A percentile compares a stretch with the other conserved stretches of the same genome.
Conservation (phyloP, 2,113 vertebrate species). For the Mystacornis crossleyi region DNA sequence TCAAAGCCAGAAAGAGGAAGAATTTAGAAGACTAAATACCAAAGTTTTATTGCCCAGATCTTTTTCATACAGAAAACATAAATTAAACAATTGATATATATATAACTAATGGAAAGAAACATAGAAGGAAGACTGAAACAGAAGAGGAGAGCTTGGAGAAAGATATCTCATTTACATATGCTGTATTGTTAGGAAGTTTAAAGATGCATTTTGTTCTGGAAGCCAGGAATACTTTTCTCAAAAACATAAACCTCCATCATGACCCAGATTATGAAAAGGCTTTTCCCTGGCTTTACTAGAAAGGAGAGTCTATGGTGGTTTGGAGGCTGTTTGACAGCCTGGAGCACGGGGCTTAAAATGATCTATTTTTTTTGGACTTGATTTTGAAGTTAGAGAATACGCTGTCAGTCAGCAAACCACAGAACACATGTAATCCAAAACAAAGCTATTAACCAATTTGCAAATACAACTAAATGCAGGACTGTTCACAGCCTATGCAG, state of each 20-base stretch:
- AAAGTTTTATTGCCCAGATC: neutral
- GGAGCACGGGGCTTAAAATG: neutral
- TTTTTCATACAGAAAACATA: neutral
- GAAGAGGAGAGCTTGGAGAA: neutral
- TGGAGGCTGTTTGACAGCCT: conserved; percentile 14
- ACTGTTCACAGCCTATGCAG: neutral
- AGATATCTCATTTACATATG: neutral
- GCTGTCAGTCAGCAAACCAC: neutral
- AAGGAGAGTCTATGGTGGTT: neutral
- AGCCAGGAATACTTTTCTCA: neutral
- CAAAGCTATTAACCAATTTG: neutral
- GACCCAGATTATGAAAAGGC: neutral
- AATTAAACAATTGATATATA: neutral
- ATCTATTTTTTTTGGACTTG: conserved; percentile 28
- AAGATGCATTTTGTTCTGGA: neutral
- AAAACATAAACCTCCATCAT: neutral
- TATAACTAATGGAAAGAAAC: neutral
- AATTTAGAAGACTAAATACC: neutral
- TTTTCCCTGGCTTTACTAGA: neutral
- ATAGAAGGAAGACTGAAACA: neutral
- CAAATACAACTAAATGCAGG: neutral
- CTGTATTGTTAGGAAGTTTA: neutral
- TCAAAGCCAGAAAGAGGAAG: neutral
- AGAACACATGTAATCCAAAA: neutral
- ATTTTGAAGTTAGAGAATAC: neutral